Evolutionary conservation across 2,113 vertebrate species (phyloP), one percentile per base, ranked within the genome.

Genomic region (Galeopterus variegatus): DNA sequence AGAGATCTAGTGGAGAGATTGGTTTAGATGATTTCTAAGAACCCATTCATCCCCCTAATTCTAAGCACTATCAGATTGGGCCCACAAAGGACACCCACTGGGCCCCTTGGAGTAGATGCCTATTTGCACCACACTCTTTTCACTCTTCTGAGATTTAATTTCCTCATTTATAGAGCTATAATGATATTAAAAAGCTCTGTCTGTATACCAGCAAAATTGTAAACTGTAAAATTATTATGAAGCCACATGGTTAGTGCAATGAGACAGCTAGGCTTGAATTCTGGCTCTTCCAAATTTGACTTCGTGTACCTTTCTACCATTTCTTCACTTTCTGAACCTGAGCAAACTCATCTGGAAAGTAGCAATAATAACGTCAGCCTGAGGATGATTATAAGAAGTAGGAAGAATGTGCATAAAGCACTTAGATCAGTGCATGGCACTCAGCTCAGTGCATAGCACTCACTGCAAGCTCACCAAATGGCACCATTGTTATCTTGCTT

Each of bases 211-310:
- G 50, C 12, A 58, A 86, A 76, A 60, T n/a, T 82, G 58, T 45
- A 69, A 91, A 58, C 21, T 91, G 7, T 76, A 88, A 81, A 93
- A 87, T 89, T 82, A 64, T 48, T 67, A 85, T 5, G 52, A 75
- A 81, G 80, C 9, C n/a, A 33, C 18, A 33, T n/a, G 6, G 36
- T 28, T 8, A 91, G 13, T 11, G 0, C 21, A 85, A 94, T 64
- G 79, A 93, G 81, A 60, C 5, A 64, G 23, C 19, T 50, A 52
- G 18, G 41, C 54, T 60, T 90, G 48, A 18, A 70, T 80, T 80
- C 33, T 87, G 5, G 31, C 17, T 81, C 24, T 72, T 95, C 26
- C 21, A 62, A 84, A 91, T 75, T 60, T 67, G 45, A 62, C 24
- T 13, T 13, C 67, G 15, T 26, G 9, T 75, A 41, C 76, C 8